These are phyloP conservation scores for Podarcis raffonei DNA, from an alignment of 2,113 vertebrate genomes.

Conservation along the genomic window DNA sequence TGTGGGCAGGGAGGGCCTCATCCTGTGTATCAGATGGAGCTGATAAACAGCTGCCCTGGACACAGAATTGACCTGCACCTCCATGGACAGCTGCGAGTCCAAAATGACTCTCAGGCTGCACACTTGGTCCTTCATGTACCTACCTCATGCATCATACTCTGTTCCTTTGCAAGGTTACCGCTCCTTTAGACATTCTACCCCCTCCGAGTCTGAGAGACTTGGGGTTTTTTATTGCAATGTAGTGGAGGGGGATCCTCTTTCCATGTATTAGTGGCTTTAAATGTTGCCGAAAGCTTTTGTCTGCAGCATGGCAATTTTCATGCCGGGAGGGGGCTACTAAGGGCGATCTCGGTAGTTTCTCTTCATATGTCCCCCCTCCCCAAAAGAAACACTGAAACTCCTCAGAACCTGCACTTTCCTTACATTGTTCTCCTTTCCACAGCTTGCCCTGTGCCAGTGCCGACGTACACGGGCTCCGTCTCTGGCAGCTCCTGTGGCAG, in stretches of 20 bases:
- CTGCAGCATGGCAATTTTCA: constrained; percentile 15
- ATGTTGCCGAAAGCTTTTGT: not conserved
- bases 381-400: too few relatives aligned
- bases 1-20: fast-evolving
- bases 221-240: not conserved
- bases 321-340: not conserved
- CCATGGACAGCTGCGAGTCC: too few relatives aligned
- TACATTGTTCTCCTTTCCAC: not conserved
- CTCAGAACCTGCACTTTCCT: not conserved
- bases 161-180: constrained; percentile 29
- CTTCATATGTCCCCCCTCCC: too few relatives aligned
- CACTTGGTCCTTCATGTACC: not conserved
- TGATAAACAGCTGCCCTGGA: too few relatives aligned
- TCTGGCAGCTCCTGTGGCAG: constrained; percentile 88
- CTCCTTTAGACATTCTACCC: not conserved
- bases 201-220: too few relatives aligned
- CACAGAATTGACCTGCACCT: too few relatives aligned
- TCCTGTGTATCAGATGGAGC: too few relatives aligned
- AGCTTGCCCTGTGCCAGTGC: constrained; percentile 95
- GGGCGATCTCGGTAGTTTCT: constrained; percentile 1
- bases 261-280: not conserved
- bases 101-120: not conserved
- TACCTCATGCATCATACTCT: constrained; percentile 22
- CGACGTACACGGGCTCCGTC: constrained; percentile 79
- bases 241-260: not conserved